These are phyloP conservation scores for Oscheius sp. DNA, from an alignment of 1,140 invertebrate genomes.

Conservation along the genomic window DNA sequence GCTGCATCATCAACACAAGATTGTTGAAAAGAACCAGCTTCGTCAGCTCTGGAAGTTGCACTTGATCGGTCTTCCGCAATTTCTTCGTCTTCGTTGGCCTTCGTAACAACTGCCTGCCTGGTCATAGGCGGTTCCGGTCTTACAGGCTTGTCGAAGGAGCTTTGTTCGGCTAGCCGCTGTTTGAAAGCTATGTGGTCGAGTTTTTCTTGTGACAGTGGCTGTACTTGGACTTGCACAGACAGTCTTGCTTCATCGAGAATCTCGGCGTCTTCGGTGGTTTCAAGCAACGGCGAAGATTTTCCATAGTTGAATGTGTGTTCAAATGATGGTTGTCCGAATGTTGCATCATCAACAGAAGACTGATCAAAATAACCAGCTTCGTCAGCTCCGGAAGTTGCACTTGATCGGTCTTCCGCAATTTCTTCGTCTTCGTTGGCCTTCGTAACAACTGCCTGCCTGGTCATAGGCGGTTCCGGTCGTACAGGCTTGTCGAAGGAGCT, in stretches of 20 bases:
- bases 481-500: slow-evolving; percentile 14
- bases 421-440: not conserved
- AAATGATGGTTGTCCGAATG: not conserved
- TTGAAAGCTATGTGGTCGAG: slow-evolving; percentile 25
- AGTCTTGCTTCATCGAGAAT: not conserved
- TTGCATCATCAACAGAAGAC: slow-evolving; percentile 13
- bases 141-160: slow-evolving; percentile 17
- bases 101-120: not conserved
- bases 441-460: not conserved
- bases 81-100: not conserved
- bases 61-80: slow-evolving; percentile 3
- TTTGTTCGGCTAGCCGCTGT: not conserved
- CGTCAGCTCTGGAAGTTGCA: slow-evolving; percentile 29
- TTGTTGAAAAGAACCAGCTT: not conserved
- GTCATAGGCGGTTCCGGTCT: not conserved
- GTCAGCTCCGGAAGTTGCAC: slow-evolving; percentile 38
- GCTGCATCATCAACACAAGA: slow-evolving; percentile 11
- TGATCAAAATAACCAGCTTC: not conserved
- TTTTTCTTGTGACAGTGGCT: slow-evolving; percentile 18
- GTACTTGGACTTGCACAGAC: not conserved
- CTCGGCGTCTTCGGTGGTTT: not conserved
- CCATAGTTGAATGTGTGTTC: slow-evolving; percentile 13
- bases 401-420: slow-evolving; percentile 1
- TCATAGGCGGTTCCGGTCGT: not conserved
- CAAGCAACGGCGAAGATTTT: slow-evolving; percentile 19